Conservation (phyloP, 2,113 vertebrate genomes). For the Herpetotheres cachinnans region DNA sequence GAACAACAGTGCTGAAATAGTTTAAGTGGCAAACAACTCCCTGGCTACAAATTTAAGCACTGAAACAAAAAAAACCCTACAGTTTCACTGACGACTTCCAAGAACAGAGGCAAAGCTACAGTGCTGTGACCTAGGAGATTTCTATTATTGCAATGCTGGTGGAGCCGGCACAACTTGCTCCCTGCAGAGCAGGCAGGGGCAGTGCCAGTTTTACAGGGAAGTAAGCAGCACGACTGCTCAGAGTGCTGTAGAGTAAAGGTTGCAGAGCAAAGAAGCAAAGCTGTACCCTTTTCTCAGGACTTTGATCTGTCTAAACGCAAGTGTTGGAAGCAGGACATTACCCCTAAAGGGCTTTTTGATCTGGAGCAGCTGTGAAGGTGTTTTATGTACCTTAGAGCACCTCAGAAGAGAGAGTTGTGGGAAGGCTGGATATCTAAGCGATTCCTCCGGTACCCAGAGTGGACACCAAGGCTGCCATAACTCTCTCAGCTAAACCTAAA, state of each 20-base stretch:
- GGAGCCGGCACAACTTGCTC: background rate
- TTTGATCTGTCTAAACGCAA: background rate
- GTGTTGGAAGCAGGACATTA: background rate
- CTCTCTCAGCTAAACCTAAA: background rate
- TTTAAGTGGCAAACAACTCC: constrained; percentile 1
- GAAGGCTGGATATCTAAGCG: background rate
- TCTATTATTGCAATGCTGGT: background rate
- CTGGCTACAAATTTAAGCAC: background rate
- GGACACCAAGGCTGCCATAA: background rate
- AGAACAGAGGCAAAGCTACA: background rate
- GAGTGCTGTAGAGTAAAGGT: background rate
- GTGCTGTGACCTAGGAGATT: background rate
- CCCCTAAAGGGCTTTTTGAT: background rate
- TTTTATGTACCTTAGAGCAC: background rate
- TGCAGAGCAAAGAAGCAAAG: background rate
- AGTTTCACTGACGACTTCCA: background rate
- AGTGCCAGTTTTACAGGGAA: background rate
- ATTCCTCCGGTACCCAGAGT: background rate
- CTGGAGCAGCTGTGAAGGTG: background rate
- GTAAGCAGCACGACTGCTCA: background rate
- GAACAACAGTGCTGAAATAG: background rate
- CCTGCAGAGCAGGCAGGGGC: background rate
- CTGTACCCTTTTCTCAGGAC: background rate
- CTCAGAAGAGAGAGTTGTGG: background rate
- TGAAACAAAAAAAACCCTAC: background rate